These are phyloP conservation scores for Linyphia triangularis DNA, from an alignment of 2,888 invertebrate species.

Conservation along the genomic window DNA sequence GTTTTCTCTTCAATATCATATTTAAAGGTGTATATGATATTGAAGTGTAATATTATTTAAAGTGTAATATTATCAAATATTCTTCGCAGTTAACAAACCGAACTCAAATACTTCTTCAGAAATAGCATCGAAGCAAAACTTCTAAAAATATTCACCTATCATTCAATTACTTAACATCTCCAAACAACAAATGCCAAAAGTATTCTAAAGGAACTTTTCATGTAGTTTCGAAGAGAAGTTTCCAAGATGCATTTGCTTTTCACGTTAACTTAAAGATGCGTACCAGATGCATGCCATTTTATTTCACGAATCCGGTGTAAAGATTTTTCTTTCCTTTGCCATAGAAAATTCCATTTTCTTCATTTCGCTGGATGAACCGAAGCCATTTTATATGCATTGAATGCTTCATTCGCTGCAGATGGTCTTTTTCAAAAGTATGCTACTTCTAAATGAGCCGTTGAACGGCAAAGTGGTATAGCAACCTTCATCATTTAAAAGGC, in stretches of 20 bases:
- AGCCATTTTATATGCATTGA: conserved; percentile 27
- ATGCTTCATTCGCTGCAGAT: conserved; percentile 14
- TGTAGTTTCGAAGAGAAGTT: background rate
- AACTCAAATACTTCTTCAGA: too few relatives aligned
- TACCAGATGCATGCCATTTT: background rate
- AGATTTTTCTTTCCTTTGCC: background rate
- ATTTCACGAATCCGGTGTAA: background rate
- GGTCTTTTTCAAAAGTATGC: conserved; percentile 4
- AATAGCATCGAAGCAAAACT: background rate
- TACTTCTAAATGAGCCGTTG: background rate
- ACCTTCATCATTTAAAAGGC: too few relatives aligned
- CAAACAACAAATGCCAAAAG: too few relatives aligned
- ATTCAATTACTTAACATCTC: background rate
- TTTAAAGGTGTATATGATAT: too few relatives aligned
- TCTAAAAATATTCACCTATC: background rate
- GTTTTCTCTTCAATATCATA: too few relatives aligned
- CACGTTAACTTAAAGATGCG: background rate
- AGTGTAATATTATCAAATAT: too few relatives aligned
- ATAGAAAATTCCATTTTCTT: background rate
- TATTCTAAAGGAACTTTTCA: too few relatives aligned
- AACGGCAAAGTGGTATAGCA: too few relatives aligned
- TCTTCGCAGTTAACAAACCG: too few relatives aligned
- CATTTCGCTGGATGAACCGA: background rate
- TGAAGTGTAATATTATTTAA: too few relatives aligned
- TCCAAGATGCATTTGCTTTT: background rate